Percentiles rank a stretch among this genome's conserved stretches.
Conservation (phyloP, 1,140 invertebrate genomes). For the Trissolcus basalis region DNA sequence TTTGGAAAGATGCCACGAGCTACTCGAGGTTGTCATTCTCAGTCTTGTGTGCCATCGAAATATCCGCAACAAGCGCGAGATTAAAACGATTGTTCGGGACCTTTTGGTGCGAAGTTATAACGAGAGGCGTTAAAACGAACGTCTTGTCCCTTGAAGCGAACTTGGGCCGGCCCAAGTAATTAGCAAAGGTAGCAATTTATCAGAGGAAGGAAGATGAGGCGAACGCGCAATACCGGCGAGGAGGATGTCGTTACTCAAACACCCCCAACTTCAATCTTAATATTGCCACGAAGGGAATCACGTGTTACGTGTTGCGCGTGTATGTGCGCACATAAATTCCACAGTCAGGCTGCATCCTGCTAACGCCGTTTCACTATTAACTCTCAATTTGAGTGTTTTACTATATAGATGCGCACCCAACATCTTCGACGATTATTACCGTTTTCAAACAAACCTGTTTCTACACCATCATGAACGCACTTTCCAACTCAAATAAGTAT, state of each 20-base stretch:
- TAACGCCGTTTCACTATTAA: constrained; percentile 32
- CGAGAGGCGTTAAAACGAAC: constrained; percentile 12
- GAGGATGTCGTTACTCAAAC: constrained; percentile 61
- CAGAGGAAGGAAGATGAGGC: constrained; percentile 45
- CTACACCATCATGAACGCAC: no score
- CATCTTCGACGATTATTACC: constrained; percentile 22
- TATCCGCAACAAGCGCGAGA: constrained; percentile 2
- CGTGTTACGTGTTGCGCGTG: constrained; percentile 23
- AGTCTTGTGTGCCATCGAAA: neutral
- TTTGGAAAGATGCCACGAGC: constrained; percentile 17
- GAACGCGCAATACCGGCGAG: constrained; percentile 44
- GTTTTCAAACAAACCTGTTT: no score
- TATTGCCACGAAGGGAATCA: constrained; percentile 29
- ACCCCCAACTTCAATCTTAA: constrained; percentile 56
- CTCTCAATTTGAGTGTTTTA: constrained; percentile 45
- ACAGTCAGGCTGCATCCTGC: constrained; percentile 24
- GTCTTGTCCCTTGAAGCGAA: constrained; percentile 13
- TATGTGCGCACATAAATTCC: constrained; percentile 33
- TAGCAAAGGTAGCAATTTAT: constrained; percentile 61
- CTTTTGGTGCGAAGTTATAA: constrained; percentile 8
- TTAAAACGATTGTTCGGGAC: constrained; percentile 16
- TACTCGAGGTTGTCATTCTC: neutral
- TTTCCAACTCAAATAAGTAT: no score
- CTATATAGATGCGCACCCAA: constrained; percentile 23
- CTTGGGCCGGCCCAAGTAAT: constrained; percentile 41